Evolutionary conservation across 2,113 vertebrate genomes (phyloP), one percentile per base, ranked within the genome.

Genomic region (Mus spicilegus): DNA sequence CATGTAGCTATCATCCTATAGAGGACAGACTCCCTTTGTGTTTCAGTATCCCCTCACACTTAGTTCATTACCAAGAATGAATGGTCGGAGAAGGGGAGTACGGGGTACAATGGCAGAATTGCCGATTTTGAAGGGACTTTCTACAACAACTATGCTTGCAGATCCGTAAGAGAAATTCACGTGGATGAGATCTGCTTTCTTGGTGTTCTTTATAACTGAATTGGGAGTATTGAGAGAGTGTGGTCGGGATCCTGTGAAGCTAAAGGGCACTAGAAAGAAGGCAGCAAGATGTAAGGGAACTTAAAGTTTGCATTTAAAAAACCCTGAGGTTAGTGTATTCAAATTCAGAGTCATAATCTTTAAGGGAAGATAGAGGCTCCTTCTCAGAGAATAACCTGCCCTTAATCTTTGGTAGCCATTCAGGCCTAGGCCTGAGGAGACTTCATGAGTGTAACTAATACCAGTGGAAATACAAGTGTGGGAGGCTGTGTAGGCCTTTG

Each of bases 181-280:
- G 17, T 7, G 5, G 36, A 36, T 89, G 56, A 75, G 93, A 69
- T 75, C 51, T 26, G 73, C 87, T 82, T 92, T 75, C 69, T 73
- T 84, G 33, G 42, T 77, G 84, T 95, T 77, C n/a, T 93, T 82
- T 85, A 14, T 91, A 92, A 90, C 72, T 80, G 82, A 94, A 90
- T 75, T 81, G n/a, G 77, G 39, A 73, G 28, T 93, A n/a, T 76
- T 81, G 42, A 95, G 49, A 95, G 49, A 81, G 46, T 75, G 61
- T 58, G 67, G 39, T 92, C 51, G 30, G 70, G 91, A 70, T 51
- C 87, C 77, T 69, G 24, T 61, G 81, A 86, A 95, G 88, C 65
- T 70, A 95, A 86, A 88, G 72, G 10, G 17, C 91, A 90, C 80
- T 95, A 65, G 80, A 90, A 76, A 89, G 67, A 85, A 90, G 82